A percentile compares a stretch with the other conserved stretches of the same genome.
phyloP scores from a whole-genome alignment of 2,888 invertebrate species.

The Trachelus iudaicus region DNA sequence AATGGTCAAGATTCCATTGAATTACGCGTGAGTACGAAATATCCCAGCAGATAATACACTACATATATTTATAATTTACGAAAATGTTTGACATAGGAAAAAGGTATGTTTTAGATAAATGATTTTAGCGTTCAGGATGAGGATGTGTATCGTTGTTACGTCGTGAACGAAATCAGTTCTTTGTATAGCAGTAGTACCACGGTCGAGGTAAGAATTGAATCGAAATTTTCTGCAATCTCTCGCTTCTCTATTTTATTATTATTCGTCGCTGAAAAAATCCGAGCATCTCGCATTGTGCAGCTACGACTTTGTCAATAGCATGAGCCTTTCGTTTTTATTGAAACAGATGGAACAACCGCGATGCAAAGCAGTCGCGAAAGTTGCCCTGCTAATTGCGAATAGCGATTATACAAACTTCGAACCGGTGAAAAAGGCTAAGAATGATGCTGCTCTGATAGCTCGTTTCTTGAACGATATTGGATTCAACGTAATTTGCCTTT shows the following conservation, averaged over 20 bases:
- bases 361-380: slow-evolving; percentile 51
- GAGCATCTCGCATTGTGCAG: background rate
- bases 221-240: background rate
- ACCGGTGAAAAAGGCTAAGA: slow-evolving; percentile 46
- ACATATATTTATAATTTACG: background rate
- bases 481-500: slow-evolving; percentile 55
- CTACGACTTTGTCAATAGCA: background rate
- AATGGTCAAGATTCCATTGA: slow-evolving; percentile 36
- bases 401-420: slow-evolving; percentile 47
- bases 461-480: slow-evolving; percentile 48
- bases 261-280: background rate
- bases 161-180: slow-evolving; percentile 47
- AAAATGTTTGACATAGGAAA: background rate
- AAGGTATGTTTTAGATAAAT: slow-evolving; percentile 32
- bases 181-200: slow-evolving; percentile 40
- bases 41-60: background rate
- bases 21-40: slow-evolving; percentile 35
- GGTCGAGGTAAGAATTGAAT: slow-evolving; percentile 41
- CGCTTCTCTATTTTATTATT: slow-evolving; percentile 7
- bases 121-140: slow-evolving; percentile 42
- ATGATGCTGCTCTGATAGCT: slow-evolving; percentile 53
- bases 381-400: slow-evolving; percentile 59
- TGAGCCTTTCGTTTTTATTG: background rate
- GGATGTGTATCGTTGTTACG: slow-evolving; percentile 56
- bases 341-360: slow-evolving; percentile 43